These are phyloP conservation scores for Phyllotreta cruciferae DNA, from an alignment of 2,888 invertebrate species.

Conservation along the genomic window DNA sequence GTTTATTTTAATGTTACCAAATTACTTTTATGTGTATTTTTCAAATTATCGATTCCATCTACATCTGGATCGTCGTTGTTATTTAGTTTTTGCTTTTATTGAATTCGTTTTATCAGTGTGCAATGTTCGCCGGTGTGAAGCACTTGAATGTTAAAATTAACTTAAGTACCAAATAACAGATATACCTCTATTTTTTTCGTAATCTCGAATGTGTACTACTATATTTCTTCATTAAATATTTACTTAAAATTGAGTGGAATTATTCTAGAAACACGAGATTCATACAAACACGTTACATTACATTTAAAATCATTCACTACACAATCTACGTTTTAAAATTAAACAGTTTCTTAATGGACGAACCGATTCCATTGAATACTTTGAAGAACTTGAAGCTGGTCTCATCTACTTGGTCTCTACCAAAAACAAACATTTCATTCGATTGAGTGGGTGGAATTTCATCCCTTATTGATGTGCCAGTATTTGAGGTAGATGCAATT, in stretches of 20 bases:
- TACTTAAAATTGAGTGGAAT: too few relatives aligned
- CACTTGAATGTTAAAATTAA: conserved; percentile 23
- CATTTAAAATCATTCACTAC: too few relatives aligned
- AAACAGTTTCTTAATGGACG: conserved; percentile 46
- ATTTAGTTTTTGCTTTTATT: conserved; percentile 13
- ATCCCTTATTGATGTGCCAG: background rate
- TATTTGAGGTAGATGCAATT: background rate
- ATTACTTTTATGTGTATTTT: too few relatives aligned
- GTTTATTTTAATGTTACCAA: background rate
- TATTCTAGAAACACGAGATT: too few relatives aligned
- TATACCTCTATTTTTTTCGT: conserved; percentile 28
- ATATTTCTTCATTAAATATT: too few relatives aligned
- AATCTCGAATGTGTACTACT: too few relatives aligned
- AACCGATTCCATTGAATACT: conserved; percentile 44
- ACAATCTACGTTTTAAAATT: conserved; percentile 36
- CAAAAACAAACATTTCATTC: conserved; percentile 46
- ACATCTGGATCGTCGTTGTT: conserved; percentile 10
- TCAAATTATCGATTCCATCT: too few relatives aligned
- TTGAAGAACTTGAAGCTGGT: conserved; percentile 41
- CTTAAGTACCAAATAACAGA: conserved; percentile 17
- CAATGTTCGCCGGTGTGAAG: conserved; percentile 28
- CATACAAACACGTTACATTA: too few relatives aligned
- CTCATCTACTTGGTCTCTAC: conserved; percentile 38
- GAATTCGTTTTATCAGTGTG: conserved; percentile 17
- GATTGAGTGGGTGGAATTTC: conserved; percentile 12